Evolutionary conservation across 2,888 invertebrate species (phyloP).

Genomic region (Cosmopolites sordidus): DNA sequence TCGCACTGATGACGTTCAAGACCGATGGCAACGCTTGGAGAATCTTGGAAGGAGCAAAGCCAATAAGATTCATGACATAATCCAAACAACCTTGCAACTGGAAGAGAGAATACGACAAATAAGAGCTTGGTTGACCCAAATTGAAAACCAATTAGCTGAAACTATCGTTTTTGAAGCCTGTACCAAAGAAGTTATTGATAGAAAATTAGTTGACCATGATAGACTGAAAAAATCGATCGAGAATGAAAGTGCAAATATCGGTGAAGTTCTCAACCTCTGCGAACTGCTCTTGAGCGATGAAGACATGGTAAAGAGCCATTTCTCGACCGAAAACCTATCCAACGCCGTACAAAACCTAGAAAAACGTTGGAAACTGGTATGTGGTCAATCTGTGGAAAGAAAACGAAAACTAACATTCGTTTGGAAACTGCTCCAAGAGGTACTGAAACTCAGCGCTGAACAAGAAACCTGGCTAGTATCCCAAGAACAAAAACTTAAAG

Average conservation of each 20-base stretch:
- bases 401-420: constrained; percentile 62
- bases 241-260: constrained; percentile 70
- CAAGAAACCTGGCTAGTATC: constrained; percentile 60
- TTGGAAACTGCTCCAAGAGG: constrained; percentile 59
- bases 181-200: constrained; percentile 62
- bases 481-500: constrained; percentile 59
- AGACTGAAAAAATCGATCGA: constrained; percentile 71
- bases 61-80: constrained; percentile 67
- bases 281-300: constrained; percentile 72
- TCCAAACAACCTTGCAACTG: constrained; percentile 65
- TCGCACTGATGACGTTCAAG: constrained; percentile 58
- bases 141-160: constrained; percentile 66
- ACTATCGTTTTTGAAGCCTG: constrained; percentile 65
- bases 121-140: constrained; percentile 65
- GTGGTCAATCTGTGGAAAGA: constrained; percentile 66
- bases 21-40: constrained; percentile 72
- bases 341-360: constrained; percentile 68
- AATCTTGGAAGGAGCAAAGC: constrained; percentile 62
- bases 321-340: constrained; percentile 65
- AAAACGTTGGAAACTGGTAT: constrained; percentile 74
- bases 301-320: constrained; percentile 66
- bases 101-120: constrained; percentile 71
- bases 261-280: constrained; percentile 73
- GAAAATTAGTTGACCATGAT: constrained; percentile 67
- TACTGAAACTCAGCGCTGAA: constrained; percentile 54